A percentile compares a stretch with the other conserved stretches of the same genome.
Conservation (phyloP, 2,113 vertebrate species). For the Bettongia penicillata region DNA sequence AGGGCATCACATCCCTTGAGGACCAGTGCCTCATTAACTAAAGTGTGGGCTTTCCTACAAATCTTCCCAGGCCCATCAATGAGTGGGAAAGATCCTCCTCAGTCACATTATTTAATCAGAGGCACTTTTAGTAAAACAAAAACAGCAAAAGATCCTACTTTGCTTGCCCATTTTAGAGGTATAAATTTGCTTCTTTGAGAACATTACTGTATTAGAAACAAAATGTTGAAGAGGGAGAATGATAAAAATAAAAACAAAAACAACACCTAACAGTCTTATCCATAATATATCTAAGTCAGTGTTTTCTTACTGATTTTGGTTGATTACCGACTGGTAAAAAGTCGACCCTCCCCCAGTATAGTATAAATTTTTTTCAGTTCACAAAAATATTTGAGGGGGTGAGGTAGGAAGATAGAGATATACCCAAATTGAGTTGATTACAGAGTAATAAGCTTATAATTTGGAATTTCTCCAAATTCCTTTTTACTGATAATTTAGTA, state of each 20-base stretch:
- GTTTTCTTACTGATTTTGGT: neutral
- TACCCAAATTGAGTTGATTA: conserved; percentile 32
- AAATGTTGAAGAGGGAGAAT: neutral
- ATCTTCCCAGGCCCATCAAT: too few species aligned
- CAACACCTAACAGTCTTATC: neutral
- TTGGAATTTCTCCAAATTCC: conserved; percentile 23
- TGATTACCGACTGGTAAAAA: neutral
- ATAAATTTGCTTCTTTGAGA: neutral
- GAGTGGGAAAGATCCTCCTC: too few species aligned
- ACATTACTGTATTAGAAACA: conserved; percentile 17
- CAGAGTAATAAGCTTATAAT: conserved; percentile 30
- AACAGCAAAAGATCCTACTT: too few species aligned
- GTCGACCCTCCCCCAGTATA: neutral
- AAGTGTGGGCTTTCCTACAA: too few species aligned
- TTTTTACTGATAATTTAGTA: conserved; percentile 26
- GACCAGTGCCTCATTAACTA: too few species aligned
- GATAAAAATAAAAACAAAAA: conserved; percentile 45
- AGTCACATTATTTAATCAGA: too few species aligned
- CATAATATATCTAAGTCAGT: neutral
- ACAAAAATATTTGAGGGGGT: conserved; percentile 20
- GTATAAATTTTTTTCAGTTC: conserved; percentile 52
- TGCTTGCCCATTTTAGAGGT: neutral
- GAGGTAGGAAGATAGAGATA: neutral
- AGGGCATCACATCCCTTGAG: too few species aligned
- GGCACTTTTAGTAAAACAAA: too few species aligned